Evolutionary conservation across 2,888 invertebrate genomes (phyloP), one percentile per base, ranked within the genome.

Genomic region (Meteorus colon): DNA sequence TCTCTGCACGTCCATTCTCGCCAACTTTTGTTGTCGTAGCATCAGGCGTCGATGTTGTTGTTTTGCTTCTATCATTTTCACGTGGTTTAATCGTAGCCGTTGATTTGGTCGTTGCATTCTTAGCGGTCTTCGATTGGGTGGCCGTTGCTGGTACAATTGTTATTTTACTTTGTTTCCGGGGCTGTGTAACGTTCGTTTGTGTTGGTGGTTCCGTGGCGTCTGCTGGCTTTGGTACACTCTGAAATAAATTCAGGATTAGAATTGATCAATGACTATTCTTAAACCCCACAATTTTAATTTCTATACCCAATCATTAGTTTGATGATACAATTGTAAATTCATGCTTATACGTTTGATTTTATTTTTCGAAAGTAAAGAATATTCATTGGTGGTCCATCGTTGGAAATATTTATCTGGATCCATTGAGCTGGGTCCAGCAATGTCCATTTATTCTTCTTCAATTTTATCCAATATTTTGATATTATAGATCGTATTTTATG

Each of bases 141-240:
- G 24, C n/a, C 10, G 55, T 55, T 48, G 89, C 86, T n/a, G 90
- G 90, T 75, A 90, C 87, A 82, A 90, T 90, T 73, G 89, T 90
- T 81, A 90, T 89, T 86, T 90, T 90, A 83, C 89, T 90, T 80
- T 88, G 89, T 82, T 90, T 90, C 31, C 89, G 85, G 0, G 75
- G 41, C 62, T 70, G 79, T n/a, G 79, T 75, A 41, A 68, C 78
- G 14, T 65, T 27, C 27, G 77, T 41, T 68, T 82, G 78, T 55
- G 84, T 75, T 60, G 81, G 75, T 27, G 83, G 75, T 51, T 82
- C 76, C 69, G 81, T 78, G 16, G 78, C 77, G 59, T 87, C 87
- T 19, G 79, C 84, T 19, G 88, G 84, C 73, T 89, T 89, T 48
- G 89, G 84, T 48, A 89, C 88, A 76, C 87, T 89, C 89, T 89